Conservation (phyloP, 2,797 vertebrate species). For the Poeciliopsis infans region DNA sequence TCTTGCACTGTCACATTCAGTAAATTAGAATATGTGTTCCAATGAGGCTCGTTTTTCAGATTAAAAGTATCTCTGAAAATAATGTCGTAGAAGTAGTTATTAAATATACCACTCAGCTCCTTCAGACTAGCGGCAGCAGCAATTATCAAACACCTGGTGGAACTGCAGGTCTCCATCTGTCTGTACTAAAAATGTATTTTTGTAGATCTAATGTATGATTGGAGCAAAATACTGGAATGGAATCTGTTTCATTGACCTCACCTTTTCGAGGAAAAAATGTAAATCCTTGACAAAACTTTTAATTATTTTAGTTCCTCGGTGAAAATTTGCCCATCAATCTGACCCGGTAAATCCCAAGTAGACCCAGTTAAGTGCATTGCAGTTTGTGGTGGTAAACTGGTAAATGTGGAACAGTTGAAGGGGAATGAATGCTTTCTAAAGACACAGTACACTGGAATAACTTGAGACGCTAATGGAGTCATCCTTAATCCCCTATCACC, state of each 20-base stretch:
- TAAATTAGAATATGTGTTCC: no score
- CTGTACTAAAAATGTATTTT: no score
- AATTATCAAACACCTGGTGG: no score
- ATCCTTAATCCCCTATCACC: conserved; percentile 31
- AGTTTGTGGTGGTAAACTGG: neutral
- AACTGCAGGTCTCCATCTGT: no score
- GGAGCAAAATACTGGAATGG: no score
- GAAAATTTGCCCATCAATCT: neutral
- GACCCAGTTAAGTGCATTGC: neutral
- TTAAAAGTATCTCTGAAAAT: no score
- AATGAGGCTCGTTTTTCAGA: neutral
- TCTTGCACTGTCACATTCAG: neutral
- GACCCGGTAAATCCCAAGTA: neutral
- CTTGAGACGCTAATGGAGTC: conserved; percentile 32
- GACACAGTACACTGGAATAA: neutral
- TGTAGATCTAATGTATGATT: no score
- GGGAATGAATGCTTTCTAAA: neutral
- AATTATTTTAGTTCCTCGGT: neutral
- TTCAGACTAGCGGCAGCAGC: no score
- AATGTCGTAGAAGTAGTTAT: no score
- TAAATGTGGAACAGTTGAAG: neutral
- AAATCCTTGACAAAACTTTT: neutral
- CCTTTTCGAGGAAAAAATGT: no score
- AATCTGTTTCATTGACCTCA: no score
- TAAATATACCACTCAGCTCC: no score